Evolutionary conservation across 2,113 vertebrate genomes (phyloP).

Genomic region (Cryptotis parvus): DNA sequence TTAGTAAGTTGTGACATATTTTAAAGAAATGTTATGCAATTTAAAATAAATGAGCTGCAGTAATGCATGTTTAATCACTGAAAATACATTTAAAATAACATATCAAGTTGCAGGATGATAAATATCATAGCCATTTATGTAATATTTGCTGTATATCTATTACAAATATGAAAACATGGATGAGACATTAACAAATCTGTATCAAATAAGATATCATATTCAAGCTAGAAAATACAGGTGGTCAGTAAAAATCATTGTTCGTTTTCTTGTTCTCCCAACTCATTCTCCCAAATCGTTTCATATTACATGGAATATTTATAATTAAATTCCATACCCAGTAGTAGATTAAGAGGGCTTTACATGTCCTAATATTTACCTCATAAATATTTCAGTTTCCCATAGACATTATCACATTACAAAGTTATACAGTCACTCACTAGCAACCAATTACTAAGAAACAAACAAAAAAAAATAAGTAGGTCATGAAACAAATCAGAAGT

Average conservation of each 20-base stretch:
- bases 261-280: too few relatives aligned
- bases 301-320: too few relatives aligned
- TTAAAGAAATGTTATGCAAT: not conserved
- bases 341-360: too few relatives aligned
- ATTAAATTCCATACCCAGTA: too few relatives aligned
- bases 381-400: not conserved
- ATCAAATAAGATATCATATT: too few relatives aligned
- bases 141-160: not conserved
- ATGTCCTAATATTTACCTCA: not conserved
- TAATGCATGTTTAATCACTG: not conserved
- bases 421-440: not conserved
- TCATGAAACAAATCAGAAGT: not conserved
- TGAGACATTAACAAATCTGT: too few relatives aligned
- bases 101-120: not conserved
- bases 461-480: not conserved
- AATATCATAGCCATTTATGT: not conserved
- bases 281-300: too few relatives aligned
- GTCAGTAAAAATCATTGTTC: too few relatives aligned
- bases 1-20: not conserved
- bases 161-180: too few relatives aligned
- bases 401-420: not conserved
- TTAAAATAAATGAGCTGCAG: not conserved
- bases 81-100: not conserved
- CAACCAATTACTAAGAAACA: not conserved
- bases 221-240: too few relatives aligned